Base-by-base conservation (phyloP, 2,888 invertebrate genomes). In the Drosophila infuscata region DNA sequence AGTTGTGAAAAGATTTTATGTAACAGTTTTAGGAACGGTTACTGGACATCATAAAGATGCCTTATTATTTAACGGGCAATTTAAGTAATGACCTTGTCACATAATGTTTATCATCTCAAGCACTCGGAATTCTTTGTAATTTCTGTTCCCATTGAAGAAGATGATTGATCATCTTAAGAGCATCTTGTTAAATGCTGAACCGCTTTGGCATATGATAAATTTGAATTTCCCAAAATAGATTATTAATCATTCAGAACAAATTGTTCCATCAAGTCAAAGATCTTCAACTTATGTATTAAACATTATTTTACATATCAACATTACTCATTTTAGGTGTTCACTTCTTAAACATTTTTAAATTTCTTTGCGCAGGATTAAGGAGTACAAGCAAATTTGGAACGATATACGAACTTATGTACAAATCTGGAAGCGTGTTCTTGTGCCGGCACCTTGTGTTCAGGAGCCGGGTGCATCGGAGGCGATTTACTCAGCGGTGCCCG, bases 391-490 rank as follows among this genome's bases (percentile, higher is more conserved):
- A 17, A 95, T 97, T 75, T 96, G 96, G 95, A 92, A 94, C 17
- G 96, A 97, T 87, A 93, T 97, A 38, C 94, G 95, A 48, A 95
- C 95, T 0, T 94, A 95, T 82, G 94, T 95, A 0, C 95, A 95
- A 78, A 94, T 95, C 3, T 95, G 96, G 95, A 94, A 94, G 25
- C 95, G 94, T 63, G 95, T 97, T 56, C 94, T 97, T 38, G 93
- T 97, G 17, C 96, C 97, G 0, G 94, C 95, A 0, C 94, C 94
- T 0, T 96, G 95, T 74, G 95, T 95, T 0, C 96, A 95, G 90
- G 96, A 96, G 76, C 89, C 86, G 9, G 93, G 97, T 0, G 96
- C 95, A 0, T 97, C 97, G 11, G 95, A 96, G 67, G 96, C 96
- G 3, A 94, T 96, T 69, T 95, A 94, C 33, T 94, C 94, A 38